Evolutionary conservation across 2,888 invertebrate species (phyloP).

Genomic region (Nomada fucata): DNA sequence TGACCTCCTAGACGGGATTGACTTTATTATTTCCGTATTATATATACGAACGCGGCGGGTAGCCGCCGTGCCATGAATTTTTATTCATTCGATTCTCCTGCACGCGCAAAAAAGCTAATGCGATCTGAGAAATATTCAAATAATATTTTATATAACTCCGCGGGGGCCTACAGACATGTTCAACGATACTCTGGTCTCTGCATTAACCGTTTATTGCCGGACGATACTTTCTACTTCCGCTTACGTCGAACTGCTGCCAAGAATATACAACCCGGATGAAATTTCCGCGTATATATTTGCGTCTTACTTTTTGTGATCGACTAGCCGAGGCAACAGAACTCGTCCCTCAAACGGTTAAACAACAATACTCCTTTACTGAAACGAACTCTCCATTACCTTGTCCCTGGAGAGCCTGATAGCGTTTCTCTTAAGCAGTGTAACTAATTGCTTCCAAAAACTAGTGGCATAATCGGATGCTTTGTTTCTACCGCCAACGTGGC

Average conservation of each 20-base stretch:
- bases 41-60: background rate
- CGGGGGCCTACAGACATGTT: background rate
- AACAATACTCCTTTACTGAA: background rate
- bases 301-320: too few species aligned
- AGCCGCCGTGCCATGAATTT: background rate
- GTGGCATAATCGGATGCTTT: conserved; percentile 85
- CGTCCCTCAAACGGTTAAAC: too few species aligned
- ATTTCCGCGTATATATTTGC: too few species aligned
- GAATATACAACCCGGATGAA: too few species aligned
- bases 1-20: background rate
- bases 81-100: background rate
- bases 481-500: conserved; percentile 73
- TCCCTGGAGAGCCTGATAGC: conserved; percentile 89
- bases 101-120: background rate
- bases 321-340: too few species aligned
- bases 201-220: too few species aligned
- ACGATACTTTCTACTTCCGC: too few species aligned
- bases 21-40: conserved; percentile 1
- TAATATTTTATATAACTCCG: too few species aligned
- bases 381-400: conserved; percentile 48
- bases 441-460: conserved; percentile 86
- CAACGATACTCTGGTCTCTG: too few species aligned
- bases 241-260: too few species aligned
- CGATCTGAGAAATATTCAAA: too few species aligned
- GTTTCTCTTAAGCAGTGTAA: conserved; percentile 87